phyloP scores from a whole-genome alignment of 1,140 invertebrate species.

The Cyrtorhinus lividipennis region DNA sequence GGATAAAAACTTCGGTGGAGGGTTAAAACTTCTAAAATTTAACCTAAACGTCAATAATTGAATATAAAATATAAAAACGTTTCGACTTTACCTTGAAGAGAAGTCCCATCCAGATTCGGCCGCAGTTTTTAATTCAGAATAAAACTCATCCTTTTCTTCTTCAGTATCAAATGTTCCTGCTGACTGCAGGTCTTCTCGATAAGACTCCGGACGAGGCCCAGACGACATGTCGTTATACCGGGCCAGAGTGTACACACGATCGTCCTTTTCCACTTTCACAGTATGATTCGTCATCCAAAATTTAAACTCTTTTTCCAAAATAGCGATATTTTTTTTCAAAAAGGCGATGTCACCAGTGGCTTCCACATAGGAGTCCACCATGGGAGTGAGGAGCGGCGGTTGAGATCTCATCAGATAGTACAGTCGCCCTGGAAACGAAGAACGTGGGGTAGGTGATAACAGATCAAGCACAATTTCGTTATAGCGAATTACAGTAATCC shows the following conservation, averaged over 20 bases:
- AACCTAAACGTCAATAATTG: neutral
- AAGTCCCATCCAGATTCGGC: slow-evolving; percentile 94
- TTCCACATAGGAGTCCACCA: slow-evolving; percentile 50
- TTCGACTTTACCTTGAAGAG: slow-evolving; percentile 65
- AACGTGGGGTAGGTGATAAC: too few relatives aligned
- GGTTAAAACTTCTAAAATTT: neutral
- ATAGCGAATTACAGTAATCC: neutral
- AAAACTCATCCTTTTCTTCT: slow-evolving; percentile 56
- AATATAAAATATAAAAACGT: too few relatives aligned
- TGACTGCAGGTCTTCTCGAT: slow-evolving; percentile 46
- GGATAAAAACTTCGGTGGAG: too few relatives aligned
- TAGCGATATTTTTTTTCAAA: slow-evolving; percentile 25
- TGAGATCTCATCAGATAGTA: slow-evolving; percentile 76
- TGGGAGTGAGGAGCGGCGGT: slow-evolving; percentile 70
- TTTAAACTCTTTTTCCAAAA: slow-evolving; percentile 66
- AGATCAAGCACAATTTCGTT: too few relatives aligned
- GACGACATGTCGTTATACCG: slow-evolving; percentile 53
- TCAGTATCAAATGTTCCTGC: slow-evolving; percentile 31
- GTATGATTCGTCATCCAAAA: slow-evolving; percentile 64
- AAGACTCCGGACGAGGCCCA: slow-evolving; percentile 77
- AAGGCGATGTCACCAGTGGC: slow-evolving; percentile 42
- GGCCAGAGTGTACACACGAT: slow-evolving; percentile 44
- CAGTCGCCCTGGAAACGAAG: slow-evolving; percentile 37
- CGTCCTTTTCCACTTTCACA: slow-evolving; percentile 45
- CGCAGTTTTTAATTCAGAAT: slow-evolving; percentile 68